Base-by-base conservation (phyloP, 1,140 invertebrate genomes). In the Papilio helenus region DNA sequence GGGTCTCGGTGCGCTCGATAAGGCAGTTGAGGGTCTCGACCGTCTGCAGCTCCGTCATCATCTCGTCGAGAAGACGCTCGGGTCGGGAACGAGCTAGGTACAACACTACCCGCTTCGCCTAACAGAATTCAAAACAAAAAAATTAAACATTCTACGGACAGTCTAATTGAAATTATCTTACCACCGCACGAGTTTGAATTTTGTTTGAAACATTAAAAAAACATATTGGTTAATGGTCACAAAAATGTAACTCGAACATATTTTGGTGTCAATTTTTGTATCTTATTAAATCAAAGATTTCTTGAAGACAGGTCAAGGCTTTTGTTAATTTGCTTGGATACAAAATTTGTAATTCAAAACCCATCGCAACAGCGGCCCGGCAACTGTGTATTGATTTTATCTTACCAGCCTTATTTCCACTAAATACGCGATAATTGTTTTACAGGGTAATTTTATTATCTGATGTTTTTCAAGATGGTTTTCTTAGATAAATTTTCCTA, bases 31-130 rank as follows among this genome's bases (percentile, higher is more conserved):
- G 95, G 0, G 98, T 99, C 93, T 99, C 99, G 2, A 99, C 98
- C 0, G 98, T 99, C 94, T 99, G 98, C 61, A 99, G 95, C 94
- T 99, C 99, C 16, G 97, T 97, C 98, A 99, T 99, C 95, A 99
- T 97, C 93, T 99, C 98, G 87, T 99, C 98, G 3, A 99, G 96
- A 1, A 99, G 96, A 72, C 98, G 96, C 90, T 99, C 98, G 1
- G 99, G 98, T 76, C 98, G 96, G 0, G 98, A 97, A 80, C 98
- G 95, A 0, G 98, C 98, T 83, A 99, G 93, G 94, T 99, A 99
- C 0, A 99, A 94, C 5, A 99, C 97, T 3, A 99, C 98, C 46
- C 98, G 96, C 94, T 99, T 99, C 0, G 98, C 98, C 98, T 99
- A 84, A 73, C 10, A 39, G 34, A 39, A 39, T 39, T 34, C 5